phyloP scores from a whole-genome alignment of 2,797 vertebrate genomes.

The Neosilurus hyrtlii region DNA sequence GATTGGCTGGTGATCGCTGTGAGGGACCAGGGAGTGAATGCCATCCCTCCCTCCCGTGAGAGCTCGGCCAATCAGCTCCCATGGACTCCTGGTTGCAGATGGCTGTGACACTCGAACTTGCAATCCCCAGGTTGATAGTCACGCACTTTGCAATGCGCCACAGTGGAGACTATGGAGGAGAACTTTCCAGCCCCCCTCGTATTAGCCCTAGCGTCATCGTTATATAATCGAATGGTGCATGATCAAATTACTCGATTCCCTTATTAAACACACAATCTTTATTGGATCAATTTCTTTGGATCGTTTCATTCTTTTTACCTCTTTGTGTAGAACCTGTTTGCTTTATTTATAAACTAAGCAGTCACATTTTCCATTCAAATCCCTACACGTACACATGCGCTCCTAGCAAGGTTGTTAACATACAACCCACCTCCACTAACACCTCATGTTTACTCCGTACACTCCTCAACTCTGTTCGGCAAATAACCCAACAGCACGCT shows the following conservation, averaged over 20 bases:
- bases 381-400: background rate
- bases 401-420: background rate
- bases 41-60: too few species aligned
- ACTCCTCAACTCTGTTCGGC: background rate
- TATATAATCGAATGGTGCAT: background rate
- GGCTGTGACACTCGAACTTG: too few species aligned
- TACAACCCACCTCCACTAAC: background rate
- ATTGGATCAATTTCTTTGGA: background rate
- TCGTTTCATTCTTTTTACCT: background rate
- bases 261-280: background rate
- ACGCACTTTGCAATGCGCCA: too few species aligned
- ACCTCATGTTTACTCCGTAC: background rate
- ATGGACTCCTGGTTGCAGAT: too few species aligned
- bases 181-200: too few species aligned
- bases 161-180: too few species aligned
- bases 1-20: too few species aligned
- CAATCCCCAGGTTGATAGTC: too few species aligned
- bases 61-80: too few species aligned
- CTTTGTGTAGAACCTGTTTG: background rate
- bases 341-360: background rate
- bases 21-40: too few species aligned
- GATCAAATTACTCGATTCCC: background rate
- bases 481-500: background rate
- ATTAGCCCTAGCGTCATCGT: background rate
- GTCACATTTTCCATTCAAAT: background rate